phyloP scores from a whole-genome alignment of 2,888 invertebrate species.

The Ornithoptera priamus region DNA sequence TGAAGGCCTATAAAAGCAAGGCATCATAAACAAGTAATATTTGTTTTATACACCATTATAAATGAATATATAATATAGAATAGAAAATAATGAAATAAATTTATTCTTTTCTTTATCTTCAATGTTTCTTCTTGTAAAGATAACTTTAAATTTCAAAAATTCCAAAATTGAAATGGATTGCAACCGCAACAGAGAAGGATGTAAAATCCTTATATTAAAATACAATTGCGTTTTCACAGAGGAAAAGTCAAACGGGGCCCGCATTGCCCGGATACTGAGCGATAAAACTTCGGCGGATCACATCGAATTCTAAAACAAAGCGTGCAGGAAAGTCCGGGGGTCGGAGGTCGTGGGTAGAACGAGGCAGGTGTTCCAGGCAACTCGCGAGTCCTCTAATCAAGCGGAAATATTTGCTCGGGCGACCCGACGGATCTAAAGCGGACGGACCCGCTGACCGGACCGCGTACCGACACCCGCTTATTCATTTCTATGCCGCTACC shows the following conservation, averaged over 20 bases:
- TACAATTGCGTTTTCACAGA: conserved; percentile 45
- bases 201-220: conserved; percentile 44
- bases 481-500: conserved; percentile 37
- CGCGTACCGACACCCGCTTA: conserved; percentile 33
- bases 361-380: conserved; percentile 67
- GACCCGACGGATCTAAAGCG: conserved; percentile 48
- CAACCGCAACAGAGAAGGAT: conserved; percentile 33
- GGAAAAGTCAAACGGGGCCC: conserved; percentile 61
- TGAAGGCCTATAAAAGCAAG: conserved; percentile 63
- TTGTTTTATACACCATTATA: conserved; percentile 43
- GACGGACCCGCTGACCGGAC: conserved; percentile 45
- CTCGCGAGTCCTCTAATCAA: conserved; percentile 72
- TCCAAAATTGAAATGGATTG: conserved; percentile 1
- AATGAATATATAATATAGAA: too few species aligned
- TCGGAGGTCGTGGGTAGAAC: conserved; percentile 46
- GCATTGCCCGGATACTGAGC: conserved; percentile 56
- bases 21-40: conserved; percentile 75
- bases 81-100: too few species aligned
- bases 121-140: neutral
- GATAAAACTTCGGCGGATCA: conserved; percentile 64
- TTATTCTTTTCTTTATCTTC: conserved; percentile 4
- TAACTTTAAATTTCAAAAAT: conserved; percentile 7
- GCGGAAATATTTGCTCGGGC: conserved; percentile 72
- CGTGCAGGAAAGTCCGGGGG: conserved; percentile 60
- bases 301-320: conserved; percentile 67